Evolutionary conservation across 2,113 vertebrate genomes (phyloP).

Genomic region (Salvelinus sp.): DNA sequence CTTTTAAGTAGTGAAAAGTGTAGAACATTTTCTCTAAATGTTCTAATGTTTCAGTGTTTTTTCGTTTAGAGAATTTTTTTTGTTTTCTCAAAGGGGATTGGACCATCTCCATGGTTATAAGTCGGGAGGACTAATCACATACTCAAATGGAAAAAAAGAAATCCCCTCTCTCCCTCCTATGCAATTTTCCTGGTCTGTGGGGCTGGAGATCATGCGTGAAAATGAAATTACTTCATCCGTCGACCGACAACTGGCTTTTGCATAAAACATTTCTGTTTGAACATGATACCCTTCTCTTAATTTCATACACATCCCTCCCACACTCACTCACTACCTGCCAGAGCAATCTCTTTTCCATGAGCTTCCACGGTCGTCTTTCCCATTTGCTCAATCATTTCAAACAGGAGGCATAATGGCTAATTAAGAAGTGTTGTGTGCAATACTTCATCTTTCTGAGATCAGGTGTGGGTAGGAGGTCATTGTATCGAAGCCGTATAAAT

Average conservation of each 20-base stretch:
- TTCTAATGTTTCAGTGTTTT: background rate
- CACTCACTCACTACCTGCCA: constrained; percentile 41
- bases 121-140: constrained; percentile 61
- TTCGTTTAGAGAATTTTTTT: background rate
- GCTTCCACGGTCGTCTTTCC: constrained; percentile 37
- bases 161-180: constrained; percentile 50
- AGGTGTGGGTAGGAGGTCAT: background rate
- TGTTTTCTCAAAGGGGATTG: constrained; percentile 18
- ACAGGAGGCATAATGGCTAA: constrained; percentile 9
- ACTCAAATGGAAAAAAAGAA: constrained; percentile 55
- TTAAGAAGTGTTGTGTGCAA: constrained; percentile 1
- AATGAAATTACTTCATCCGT: constrained; percentile 76
- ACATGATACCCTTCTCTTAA: constrained; percentile 68
- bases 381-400: constrained; percentile 42
- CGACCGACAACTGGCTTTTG: constrained; percentile 68
- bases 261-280: constrained; percentile 76
- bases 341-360: constrained; percentile 22
- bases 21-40: background rate
- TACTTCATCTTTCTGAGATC: constrained; percentile 13
- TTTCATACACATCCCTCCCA: constrained; percentile 58
- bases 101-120: constrained; percentile 59
- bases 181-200: constrained; percentile 67
- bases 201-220: constrained; percentile 74
- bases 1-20: background rate
- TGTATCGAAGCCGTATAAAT: background rate